Evolutionary conservation across 2,888 invertebrate genomes (phyloP).

Genomic region (Andricus curvator): DNA sequence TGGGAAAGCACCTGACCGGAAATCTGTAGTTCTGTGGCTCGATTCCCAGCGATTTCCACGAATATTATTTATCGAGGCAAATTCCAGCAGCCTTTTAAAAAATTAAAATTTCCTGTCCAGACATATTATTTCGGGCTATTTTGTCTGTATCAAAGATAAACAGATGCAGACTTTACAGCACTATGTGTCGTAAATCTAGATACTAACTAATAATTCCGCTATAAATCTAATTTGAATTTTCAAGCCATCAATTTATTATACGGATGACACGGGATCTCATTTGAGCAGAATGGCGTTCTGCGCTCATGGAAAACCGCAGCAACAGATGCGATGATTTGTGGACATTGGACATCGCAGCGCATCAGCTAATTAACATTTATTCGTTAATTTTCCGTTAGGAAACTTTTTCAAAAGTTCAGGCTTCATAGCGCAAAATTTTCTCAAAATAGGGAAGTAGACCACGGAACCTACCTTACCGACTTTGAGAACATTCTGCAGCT

Average conservation of each 20-base stretch:
- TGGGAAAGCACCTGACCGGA: too few relatives aligned
- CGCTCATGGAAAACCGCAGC: slow-evolving; percentile 64
- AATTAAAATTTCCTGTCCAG: neutral
- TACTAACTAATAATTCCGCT: slow-evolving; percentile 55
- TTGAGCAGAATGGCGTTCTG: slow-evolving; percentile 50
- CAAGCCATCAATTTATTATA: slow-evolving; percentile 69
- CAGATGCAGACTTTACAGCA: neutral
- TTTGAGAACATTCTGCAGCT: too few relatives aligned
- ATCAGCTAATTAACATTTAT: slow-evolving; percentile 41
- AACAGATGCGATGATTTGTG: slow-evolving; percentile 73
- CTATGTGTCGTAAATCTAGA: neutral
- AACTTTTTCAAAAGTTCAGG: too few relatives aligned
- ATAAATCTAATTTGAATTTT: slow-evolving; percentile 70
- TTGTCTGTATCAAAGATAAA: slow-evolving; percentile 10
- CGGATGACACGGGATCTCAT: slow-evolving; percentile 67
- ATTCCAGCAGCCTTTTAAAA: neutral
- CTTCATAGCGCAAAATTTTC: too few relatives aligned
- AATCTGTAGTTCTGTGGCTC: too few relatives aligned
- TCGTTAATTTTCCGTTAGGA: too few relatives aligned
- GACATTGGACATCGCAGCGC: slow-evolving; percentile 58
- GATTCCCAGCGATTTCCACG: too few relatives aligned
- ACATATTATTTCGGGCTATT: neutral
- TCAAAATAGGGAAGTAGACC: too few relatives aligned
- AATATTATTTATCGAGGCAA: neutral
- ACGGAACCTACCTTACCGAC: too few relatives aligned